Base-by-base conservation (phyloP, 1,140 invertebrate genomes). In the Procambarus clarkii region DNA sequence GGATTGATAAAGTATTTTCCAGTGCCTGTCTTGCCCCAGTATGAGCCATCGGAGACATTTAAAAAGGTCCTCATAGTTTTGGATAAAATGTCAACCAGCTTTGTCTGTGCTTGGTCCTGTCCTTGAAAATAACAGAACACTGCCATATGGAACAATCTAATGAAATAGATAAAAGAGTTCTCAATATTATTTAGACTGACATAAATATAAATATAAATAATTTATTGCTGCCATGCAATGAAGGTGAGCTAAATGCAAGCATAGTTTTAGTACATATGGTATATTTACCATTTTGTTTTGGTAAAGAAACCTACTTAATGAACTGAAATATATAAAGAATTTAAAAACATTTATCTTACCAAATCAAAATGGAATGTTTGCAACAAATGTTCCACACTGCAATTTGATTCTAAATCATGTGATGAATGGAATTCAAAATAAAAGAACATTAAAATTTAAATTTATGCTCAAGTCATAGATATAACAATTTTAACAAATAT, bases 241-340 rank as follows among this genome's bases (percentile, higher is more conserved):
- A 74, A 74, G 11, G 69, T 74, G 69, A 34, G 60, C 18, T 21
- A 21, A 64, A 74, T 5, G 4, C n/a, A 34, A 34, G 64, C 24
- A 74, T 34, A 15, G 18, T 15, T 64, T 18, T 64, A 18, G 13
- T 64, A 64, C 60, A 64, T 64, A 64, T 64, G 60, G 60, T 64
- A 64, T 64, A 64, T 64, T 5, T 64, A 64, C 13, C 21, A 64
- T 64, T 64, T 34, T 80, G 50, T 80, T n/a, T 80, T 50, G 21
- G 18, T 80, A 80, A 50, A 80, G 46, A 80, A 79, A 79, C 15
- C 34, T 48, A 64, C 60, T 64, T 13, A 64, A 64, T 64, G 60
- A 18, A 64, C 2, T 64, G 13, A 79, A 21, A 46, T n/a, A 15
- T 48, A n/a, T 54, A 79, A 7, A 79, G 69, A 24, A 34, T 74